These are phyloP conservation scores for Eulimnadia texana DNA, from an alignment of 1,140 invertebrate genomes.

Conservation along the genomic window DNA sequence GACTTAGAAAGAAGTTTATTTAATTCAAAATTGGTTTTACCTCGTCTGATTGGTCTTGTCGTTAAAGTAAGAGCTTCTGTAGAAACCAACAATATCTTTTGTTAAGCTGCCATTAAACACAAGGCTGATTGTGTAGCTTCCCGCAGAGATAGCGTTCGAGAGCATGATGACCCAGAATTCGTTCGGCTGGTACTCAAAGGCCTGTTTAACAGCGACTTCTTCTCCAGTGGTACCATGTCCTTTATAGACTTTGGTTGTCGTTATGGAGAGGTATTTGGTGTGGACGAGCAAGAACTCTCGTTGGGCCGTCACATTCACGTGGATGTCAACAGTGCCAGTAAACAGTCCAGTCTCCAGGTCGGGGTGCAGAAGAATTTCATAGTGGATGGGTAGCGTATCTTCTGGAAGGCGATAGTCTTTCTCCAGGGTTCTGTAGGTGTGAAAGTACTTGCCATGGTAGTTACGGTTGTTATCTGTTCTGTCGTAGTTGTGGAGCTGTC, in stretches of 20 bases:
- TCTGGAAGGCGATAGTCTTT: slow-evolving; percentile 28
- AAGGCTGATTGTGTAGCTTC: slow-evolving; percentile 45
- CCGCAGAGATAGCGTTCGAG: slow-evolving; percentile 34
- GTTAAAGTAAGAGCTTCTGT: slow-evolving; percentile 55
- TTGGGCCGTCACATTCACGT: slow-evolving; percentile 38
- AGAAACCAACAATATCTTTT: slow-evolving; percentile 56
- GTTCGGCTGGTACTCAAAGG: slow-evolving; percentile 37
- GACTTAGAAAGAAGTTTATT: neutral
- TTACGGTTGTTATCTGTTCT: neutral
- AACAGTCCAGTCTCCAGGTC: slow-evolving; percentile 52
- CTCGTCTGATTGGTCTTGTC: slow-evolving; percentile 37
- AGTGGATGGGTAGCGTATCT: slow-evolving; percentile 34
- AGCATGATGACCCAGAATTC: slow-evolving; percentile 50
- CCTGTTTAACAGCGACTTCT: slow-evolving; percentile 25
- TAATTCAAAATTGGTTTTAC: slow-evolving; percentile 27
- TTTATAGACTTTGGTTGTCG: slow-evolving; percentile 26
- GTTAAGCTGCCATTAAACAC: slow-evolving; percentile 50
- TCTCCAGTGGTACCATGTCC: slow-evolving; percentile 23
- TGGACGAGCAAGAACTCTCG: slow-evolving; percentile 53
- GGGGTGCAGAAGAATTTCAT: slow-evolving; percentile 57
- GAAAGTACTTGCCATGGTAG: slow-evolving; percentile 1
- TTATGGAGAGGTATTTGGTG: slow-evolving; percentile 44
- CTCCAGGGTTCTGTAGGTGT: slow-evolving; percentile 26
- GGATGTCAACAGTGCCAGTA: slow-evolving; percentile 53
- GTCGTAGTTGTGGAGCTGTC: neutral